A percentile compares a stretch with the other conserved stretches of the same genome.
These are phyloP conservation scores for Xenentodon cancila DNA, from an alignment of 2,797 vertebrate species.

Conservation along the genomic window DNA sequence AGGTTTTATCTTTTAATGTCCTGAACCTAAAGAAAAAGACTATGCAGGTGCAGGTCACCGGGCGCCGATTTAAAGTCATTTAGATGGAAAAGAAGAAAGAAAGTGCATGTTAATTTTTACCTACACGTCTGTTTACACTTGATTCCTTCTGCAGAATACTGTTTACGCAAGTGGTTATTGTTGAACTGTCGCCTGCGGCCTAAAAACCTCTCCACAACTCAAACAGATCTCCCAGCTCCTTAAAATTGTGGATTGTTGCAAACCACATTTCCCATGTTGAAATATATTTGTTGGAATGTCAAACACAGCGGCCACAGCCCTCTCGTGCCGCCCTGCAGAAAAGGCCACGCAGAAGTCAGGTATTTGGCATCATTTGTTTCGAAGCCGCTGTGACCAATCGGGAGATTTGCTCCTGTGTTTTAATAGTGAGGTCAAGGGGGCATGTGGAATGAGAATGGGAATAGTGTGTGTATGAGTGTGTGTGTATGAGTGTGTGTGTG, in stretches of 20 bases:
- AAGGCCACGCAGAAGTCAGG: constrained; percentile 65
- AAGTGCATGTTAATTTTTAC: too few species aligned
- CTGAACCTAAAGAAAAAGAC: not conserved
- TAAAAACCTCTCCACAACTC: constrained; percentile 5
- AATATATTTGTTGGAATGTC: constrained; percentile 49
- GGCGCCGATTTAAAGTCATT: too few species aligned
- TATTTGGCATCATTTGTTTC: constrained; percentile 77
- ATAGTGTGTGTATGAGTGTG: constrained; percentile 19
- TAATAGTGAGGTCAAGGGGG: constrained; percentile 73
- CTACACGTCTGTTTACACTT: too few species aligned
- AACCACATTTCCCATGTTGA: constrained; percentile 36
- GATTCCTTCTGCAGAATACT: too few species aligned
- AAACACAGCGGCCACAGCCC: constrained; percentile 23
- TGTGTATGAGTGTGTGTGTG: constrained; percentile 35
- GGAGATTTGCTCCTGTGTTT: constrained; percentile 77
- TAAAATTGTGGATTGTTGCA: not conserved
- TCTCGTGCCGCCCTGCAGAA: constrained; percentile 32
- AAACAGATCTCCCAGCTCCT: not conserved
- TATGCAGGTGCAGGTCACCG: too few species aligned
- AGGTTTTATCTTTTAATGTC: not conserved
- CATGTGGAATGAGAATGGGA: constrained; percentile 57
- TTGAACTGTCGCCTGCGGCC: too few species aligned
- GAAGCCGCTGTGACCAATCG: constrained; percentile 76
- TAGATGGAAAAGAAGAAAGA: too few species aligned
- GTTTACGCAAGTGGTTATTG: too few species aligned